A percentile compares a stretch with the other conserved stretches of the same genome.
Conservation (phyloP, 2,888 invertebrate genomes). For the Tenthredo amoena region DNA sequence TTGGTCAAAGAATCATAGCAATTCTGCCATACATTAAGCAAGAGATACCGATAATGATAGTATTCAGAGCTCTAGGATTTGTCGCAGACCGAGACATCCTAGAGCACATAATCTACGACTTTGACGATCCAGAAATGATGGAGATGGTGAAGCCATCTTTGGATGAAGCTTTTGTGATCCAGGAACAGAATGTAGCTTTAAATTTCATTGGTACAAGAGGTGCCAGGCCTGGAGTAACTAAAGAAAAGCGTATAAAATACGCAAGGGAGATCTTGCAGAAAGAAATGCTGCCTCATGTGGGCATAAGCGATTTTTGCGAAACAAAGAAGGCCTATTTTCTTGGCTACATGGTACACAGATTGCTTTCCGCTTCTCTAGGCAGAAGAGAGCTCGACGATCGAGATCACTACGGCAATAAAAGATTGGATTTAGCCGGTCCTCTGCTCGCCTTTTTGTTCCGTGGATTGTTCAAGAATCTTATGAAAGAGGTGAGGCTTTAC, state of each 20-base stretch:
- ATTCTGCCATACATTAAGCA: conserved; percentile 99
- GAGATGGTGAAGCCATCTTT: conserved; percentile 99
- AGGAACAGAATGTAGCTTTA: conserved; percentile 98
- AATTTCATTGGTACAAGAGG: conserved; percentile 99
- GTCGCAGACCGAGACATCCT: conserved; percentile 99
- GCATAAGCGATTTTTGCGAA: conserved; percentile 99
- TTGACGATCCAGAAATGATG: conserved; percentile 99
- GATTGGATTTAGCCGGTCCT: conserved; percentile 98
- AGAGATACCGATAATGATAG: conserved; percentile 99
- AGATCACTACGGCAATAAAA: conserved; percentile 99
- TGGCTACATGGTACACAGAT: conserved; percentile 99
- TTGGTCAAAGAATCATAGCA: conserved; percentile 98
- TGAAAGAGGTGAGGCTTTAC: conserved; percentile 98
- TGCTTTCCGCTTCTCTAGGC: conserved; percentile 95
- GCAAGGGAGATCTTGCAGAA: conserved; percentile 99
- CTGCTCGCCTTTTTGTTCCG: conserved; percentile 97
- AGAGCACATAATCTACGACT: conserved; percentile 99
- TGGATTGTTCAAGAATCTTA: conserved; percentile 96
- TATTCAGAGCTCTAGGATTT: conserved; percentile 99
- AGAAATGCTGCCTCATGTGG: conserved; percentile 99
- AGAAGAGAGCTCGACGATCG: conserved; percentile 99
- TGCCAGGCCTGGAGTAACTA: conserved; percentile 98
- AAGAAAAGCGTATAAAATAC: conserved; percentile 99
- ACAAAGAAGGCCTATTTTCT: conserved; percentile 99
- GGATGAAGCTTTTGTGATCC: conserved; percentile 99